These are phyloP conservation scores for Drosophila subsilvestris DNA, from an alignment of 2,888 invertebrate genomes.

Conservation along the genomic window DNA sequence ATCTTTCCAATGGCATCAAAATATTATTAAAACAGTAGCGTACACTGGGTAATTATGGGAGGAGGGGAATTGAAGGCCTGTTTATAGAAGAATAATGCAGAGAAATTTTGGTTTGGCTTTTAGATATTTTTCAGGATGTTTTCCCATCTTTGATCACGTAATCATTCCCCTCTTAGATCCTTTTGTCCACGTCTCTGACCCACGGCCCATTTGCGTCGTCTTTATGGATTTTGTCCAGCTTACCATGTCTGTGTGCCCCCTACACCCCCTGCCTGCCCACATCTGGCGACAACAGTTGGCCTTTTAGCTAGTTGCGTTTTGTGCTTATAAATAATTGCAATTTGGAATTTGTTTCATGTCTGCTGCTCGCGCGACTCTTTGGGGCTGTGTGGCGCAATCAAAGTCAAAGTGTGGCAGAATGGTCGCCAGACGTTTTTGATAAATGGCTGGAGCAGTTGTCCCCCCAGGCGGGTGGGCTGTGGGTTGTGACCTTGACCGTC, in stretches of 20 bases:
- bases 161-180: neutral
- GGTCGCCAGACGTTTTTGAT: constrained; percentile 63
- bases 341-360: constrained; percentile 68
- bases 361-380: constrained; percentile 18
- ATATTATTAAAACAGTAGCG: constrained; percentile 58
- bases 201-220: constrained; percentile 73
- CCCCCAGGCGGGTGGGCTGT: constrained; percentile 10
- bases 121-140: neutral
- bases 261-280: neutral
- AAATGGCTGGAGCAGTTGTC: constrained; percentile 56
- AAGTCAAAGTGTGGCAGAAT: constrained; percentile 52
- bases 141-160: too few species aligned
- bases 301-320: constrained; percentile 57
- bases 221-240: constrained; percentile 70
- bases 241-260: neutral
- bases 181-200: neutral
- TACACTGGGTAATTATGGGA: constrained; percentile 1
- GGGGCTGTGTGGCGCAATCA: constrained; percentile 54
- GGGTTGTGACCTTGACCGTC: constrained; percentile 64
- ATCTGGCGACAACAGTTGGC: constrained; percentile 48
- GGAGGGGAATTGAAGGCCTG: neutral
- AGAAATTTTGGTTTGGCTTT: neutral
- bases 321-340: constrained; percentile 65
- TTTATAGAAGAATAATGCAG: constrained; percentile 1
- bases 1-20: constrained; percentile 72